Evolutionary conservation across 2,797 vertebrate species (phyloP).

Genomic region (Sebastes reedi): DNA sequence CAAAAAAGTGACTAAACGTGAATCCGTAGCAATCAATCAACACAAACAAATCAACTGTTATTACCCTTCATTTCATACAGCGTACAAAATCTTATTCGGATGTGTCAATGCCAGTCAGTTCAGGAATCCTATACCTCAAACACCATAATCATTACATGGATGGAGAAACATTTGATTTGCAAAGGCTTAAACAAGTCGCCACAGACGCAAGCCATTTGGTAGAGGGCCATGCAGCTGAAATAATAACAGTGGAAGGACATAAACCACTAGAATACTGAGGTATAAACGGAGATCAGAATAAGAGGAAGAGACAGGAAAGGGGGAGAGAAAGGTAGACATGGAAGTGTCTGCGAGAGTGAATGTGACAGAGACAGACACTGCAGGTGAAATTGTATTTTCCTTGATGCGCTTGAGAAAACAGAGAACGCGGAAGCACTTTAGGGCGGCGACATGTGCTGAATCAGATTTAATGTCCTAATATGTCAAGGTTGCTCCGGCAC

Average conservation of each 20-base stretch:
- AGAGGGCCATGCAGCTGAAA: slow-evolving; percentile 3
- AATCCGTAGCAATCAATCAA: neutral
- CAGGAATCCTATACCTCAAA: neutral
- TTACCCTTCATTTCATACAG: neutral
- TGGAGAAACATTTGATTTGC: neutral
- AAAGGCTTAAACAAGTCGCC: slow-evolving; percentile 14
- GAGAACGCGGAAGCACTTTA: slow-evolving; percentile 64
- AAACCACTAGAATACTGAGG: neutral
- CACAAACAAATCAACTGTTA: neutral
- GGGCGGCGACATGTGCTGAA: slow-evolving; percentile 67
- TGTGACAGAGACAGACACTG: slow-evolving; percentile 60
- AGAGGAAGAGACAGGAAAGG: neutral
- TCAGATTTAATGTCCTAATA: slow-evolving; percentile 77
- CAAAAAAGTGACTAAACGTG: neutral
- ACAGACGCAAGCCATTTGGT: neutral
- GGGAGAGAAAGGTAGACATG: slow-evolving; percentile 8
- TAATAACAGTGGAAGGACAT: slow-evolving; percentile 2
- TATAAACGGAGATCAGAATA: neutral
- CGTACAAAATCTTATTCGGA: neutral
- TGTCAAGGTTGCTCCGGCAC: slow-evolving; percentile 64
- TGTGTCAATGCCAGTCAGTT: neutral
- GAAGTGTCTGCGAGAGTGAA: slow-evolving; percentile 31
- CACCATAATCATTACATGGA: neutral
- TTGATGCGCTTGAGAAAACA: slow-evolving; percentile 66
- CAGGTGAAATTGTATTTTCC: slow-evolving; percentile 66